Conservation (phyloP, 2,797 vertebrate genomes). For the Atherinosoma microstoma region DNA sequence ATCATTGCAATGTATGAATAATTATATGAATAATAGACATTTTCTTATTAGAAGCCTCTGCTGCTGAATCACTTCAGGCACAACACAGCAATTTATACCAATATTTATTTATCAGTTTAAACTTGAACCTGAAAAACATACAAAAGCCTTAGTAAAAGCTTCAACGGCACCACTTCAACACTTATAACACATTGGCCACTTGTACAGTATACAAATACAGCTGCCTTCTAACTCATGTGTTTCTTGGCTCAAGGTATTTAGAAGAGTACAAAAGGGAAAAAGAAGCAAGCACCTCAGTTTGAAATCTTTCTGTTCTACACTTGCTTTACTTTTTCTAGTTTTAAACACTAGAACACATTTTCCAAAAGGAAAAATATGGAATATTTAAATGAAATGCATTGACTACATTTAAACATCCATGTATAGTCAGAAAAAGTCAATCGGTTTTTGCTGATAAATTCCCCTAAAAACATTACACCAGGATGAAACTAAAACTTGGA, state of each 20-base stretch:
- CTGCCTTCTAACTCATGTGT: slow-evolving; percentile 25
- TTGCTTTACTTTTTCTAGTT: slow-evolving; percentile 11
- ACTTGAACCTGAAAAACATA: slow-evolving; percentile 69
- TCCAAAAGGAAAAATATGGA: not conserved
- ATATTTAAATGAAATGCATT: not conserved
- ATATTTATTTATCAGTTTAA: slow-evolving; percentile 64
- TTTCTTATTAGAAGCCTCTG: not conserved
- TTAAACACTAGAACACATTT: slow-evolving; percentile 16
- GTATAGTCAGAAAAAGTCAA: not conserved
- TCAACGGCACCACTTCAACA: slow-evolving; percentile 52
- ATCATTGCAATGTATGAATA: not conserved
- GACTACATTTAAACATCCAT: not conserved
- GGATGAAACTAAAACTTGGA: slow-evolving; percentile 16
- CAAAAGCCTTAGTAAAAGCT: slow-evolving; percentile 61
- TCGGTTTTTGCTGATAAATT: not conserved
- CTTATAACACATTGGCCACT: slow-evolving; percentile 53
- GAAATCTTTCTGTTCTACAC: not conserved
- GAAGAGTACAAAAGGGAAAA: slow-evolving; percentile 19
- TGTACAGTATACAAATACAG: slow-evolving; percentile 53
- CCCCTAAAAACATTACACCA: not conserved
- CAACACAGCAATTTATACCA: slow-evolving; percentile 47
- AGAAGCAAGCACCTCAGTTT: slow-evolving; percentile 19
- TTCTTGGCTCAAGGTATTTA: slow-evolving; percentile 13
- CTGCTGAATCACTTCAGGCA: not conserved
- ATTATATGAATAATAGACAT: not conserved